Evolutionary conservation across 2,797 vertebrate species (phyloP).

Genomic region (Buphagus erythrorhynchus): DNA sequence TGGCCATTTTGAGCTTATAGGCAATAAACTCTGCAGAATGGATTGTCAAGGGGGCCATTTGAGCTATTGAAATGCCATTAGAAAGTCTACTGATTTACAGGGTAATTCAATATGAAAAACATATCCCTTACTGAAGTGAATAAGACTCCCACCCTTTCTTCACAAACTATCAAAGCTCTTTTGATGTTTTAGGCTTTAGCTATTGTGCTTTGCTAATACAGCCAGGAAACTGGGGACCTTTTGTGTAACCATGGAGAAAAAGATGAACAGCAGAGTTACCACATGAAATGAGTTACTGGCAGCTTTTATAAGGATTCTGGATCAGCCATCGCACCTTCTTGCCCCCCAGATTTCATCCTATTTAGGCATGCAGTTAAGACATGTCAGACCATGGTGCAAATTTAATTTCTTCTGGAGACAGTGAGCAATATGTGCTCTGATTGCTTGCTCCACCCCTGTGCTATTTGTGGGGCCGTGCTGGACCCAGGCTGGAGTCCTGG

Average conservation of each 20-base stretch:
- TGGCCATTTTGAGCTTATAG: constrained; percentile 26
- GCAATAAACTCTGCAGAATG: constrained; percentile 20
- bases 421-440: background rate
- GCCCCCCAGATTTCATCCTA: background rate
- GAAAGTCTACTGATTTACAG: constrained; percentile 41
- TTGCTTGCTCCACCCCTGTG: background rate
- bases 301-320: background rate
- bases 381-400: background rate
- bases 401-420: background rate
- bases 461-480: background rate
- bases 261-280: background rate
- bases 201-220: constrained; percentile 34
- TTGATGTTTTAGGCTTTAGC: constrained; percentile 28
- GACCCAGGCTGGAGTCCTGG: background rate
- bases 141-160: constrained; percentile 34
- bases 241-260: constrained; percentile 43
- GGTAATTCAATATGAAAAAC: constrained; percentile 44
- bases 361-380: background rate
- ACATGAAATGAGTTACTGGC: background rate
- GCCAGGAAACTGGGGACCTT: background rate
- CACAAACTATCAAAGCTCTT: constrained; percentile 13
- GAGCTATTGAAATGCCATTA: constrained; percentile 48
- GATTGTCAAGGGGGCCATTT: background rate
- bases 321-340: background rate
- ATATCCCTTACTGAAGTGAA: constrained; percentile 25